Conservation (phyloP, 2,888 invertebrate species). For the Mimachlamys varia region DNA sequence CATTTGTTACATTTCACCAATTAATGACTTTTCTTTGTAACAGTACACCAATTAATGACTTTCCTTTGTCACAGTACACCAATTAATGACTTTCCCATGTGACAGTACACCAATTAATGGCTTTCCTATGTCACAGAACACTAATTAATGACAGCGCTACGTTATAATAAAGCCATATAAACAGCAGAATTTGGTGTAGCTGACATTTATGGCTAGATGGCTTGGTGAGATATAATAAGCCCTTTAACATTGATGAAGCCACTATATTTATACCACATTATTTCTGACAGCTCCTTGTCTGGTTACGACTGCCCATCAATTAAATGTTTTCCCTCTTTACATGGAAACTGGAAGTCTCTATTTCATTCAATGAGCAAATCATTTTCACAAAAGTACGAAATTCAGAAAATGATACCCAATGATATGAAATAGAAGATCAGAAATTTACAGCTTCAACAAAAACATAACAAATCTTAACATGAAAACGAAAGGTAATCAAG, state of each 20-base stretch:
- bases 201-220: background rate
- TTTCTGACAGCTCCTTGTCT: background rate
- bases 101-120: too few relatives aligned
- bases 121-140: too few relatives aligned
- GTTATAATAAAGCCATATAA: background rate
- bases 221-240: background rate
- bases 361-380: background rate
- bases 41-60: too few relatives aligned
- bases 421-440: background rate
- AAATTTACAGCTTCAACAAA: background rate
- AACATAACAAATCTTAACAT: background rate
- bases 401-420: background rate
- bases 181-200: background rate
- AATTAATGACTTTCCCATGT: too few relatives aligned
- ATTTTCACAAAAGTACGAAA: background rate
- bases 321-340: background rate
- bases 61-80: too few relatives aligned
- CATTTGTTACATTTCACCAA: too few relatives aligned
- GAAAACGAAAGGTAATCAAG: slow-evolving; percentile 2
- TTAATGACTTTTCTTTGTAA: too few relatives aligned
- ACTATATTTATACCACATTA: background rate
- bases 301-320: background rate
- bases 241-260: background rate
- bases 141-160: too few relatives aligned
- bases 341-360: background rate